Conservation (phyloP, 2,113 vertebrate genomes). For the Hypomesus transpacificus region DNA sequence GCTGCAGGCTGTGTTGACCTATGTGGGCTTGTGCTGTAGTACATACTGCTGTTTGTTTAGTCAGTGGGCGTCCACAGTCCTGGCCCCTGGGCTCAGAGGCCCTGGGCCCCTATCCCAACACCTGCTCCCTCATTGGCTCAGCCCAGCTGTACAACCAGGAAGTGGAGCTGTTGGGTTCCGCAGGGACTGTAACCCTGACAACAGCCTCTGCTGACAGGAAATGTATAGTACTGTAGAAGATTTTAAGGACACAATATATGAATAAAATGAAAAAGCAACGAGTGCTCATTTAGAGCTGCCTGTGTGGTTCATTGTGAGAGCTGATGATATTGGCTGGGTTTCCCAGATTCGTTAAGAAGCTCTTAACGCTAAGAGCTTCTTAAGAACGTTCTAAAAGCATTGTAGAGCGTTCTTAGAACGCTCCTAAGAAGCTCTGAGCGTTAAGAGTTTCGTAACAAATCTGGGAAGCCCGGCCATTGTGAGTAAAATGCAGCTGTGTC, state of each 20-base stretch:
- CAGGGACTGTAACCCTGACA: not conserved
- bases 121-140: conserved; percentile 40
- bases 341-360: too few species aligned
- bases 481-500: too few species aligned
- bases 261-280: conserved; percentile 38
- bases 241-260: conserved; percentile 27
- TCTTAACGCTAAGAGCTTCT: too few species aligned
- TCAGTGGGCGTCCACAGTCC: conserved; percentile 50
- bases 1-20: not conserved
- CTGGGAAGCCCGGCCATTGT: too few species aligned
- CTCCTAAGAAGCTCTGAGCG: too few species aligned
- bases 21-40: conserved; percentile 15
- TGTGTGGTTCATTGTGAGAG: too few species aligned
- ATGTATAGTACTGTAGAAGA: conserved; percentile 27
- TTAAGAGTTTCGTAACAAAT: too few species aligned
- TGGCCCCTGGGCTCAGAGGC: conserved; percentile 34
- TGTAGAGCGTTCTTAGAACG: too few species aligned
- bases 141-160: conserved; percentile 44
- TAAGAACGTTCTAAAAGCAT: too few species aligned
- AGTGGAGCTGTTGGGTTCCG: conserved; percentile 15
- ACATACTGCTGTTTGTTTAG: conserved; percentile 51
- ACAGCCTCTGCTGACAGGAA: not conserved
- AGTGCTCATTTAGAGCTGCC: not conserved
- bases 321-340: too few species aligned
- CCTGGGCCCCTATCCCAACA: conserved; percentile 35